Conservation (phyloP, 2,888 invertebrate species). For the Rhagonycha lutea region DNA sequence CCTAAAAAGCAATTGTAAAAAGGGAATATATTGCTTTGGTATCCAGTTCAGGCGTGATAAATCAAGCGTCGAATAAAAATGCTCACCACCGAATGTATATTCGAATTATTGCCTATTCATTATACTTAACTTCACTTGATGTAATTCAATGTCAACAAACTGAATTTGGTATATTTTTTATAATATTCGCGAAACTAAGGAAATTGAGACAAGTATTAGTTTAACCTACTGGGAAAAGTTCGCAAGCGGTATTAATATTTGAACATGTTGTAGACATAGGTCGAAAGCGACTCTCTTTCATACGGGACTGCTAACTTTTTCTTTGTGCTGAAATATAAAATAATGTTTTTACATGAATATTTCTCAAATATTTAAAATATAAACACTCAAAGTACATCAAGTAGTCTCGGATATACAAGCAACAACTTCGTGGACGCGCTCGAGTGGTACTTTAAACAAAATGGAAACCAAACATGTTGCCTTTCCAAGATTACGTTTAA, state of each 20-base stretch:
- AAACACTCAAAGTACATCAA: conserved; percentile 14
- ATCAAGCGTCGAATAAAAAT: conserved; percentile 49
- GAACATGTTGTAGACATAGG: conserved; percentile 6
- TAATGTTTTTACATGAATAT: conserved; percentile 21
- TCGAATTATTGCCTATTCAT: conserved; percentile 47
- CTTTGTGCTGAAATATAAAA: conserved; percentile 13
- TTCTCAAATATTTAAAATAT: conserved; percentile 23
- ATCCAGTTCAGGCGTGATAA: conserved; percentile 48
- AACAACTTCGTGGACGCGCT: conserved; percentile 16
- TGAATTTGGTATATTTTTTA: background rate
- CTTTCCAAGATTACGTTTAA: conserved; percentile 45
- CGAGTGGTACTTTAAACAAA: conserved; percentile 35
- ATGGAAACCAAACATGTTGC: conserved; percentile 42
- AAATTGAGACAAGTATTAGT: conserved; percentile 7
- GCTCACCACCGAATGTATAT: conserved; percentile 49
- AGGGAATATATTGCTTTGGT: conserved; percentile 46
- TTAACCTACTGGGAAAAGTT: background rate
- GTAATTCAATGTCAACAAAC: conserved; percentile 23
- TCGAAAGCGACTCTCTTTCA: conserved; percentile 5
- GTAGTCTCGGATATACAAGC: conserved; percentile 19
- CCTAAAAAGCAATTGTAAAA: conserved; percentile 47
- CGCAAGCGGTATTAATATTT: background rate
- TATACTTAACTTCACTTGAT: conserved; percentile 42
- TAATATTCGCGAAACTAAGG: background rate
- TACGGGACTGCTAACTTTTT: conserved; percentile 4